Evolutionary conservation across 2,888 invertebrate species (phyloP), one percentile per base, ranked within the genome.

Genomic region (Neuroscelio doddi): DNA sequence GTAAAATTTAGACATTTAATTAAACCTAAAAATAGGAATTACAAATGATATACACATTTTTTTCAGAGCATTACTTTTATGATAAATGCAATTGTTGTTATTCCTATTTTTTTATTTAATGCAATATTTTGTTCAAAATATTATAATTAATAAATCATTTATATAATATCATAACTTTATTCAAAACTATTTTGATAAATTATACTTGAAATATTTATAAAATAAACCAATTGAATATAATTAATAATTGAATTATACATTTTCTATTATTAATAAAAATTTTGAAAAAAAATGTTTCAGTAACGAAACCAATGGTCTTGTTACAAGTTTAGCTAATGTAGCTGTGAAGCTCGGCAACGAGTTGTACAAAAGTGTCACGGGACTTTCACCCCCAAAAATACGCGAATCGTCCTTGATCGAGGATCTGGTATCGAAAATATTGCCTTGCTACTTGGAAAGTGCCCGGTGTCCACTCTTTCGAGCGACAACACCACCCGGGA

Each of bases 381-480:
- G 87, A 0, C 76, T 80, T 1, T 62, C 78, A 0, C 88, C 89
- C 57, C 67, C 53, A 9, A 7, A 14, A 12, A 21, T 3, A 21
- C 41, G 46, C 4, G 69, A 77, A 29, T 21, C 12, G n/a, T 52
- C 53, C 5, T 10, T 49, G 4, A 39, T 78, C 1, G 69, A 75
- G 36, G 45, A 70, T 2, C 69, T 73, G 1, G 62, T 80, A 12
- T 49, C 61, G 0, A 92, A 94, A 77, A 87, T 95, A 77, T 85
- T 95, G 14, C 87, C 91, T 79, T 96, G 96, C 81, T 95, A 93
- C 80, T 81, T 94, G 63, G 86, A 88, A 47, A 90, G 90, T 66
- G 88, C 91, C 9, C 89, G 91, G 55, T 96, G 96, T 77, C 87
- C 88, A 3, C 77, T 92, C 0, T 90, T 92, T 72, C 86, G 83